Conservation (phyloP, 2,797 vertebrate species). For the Acestrorhynchus altus region DNA sequence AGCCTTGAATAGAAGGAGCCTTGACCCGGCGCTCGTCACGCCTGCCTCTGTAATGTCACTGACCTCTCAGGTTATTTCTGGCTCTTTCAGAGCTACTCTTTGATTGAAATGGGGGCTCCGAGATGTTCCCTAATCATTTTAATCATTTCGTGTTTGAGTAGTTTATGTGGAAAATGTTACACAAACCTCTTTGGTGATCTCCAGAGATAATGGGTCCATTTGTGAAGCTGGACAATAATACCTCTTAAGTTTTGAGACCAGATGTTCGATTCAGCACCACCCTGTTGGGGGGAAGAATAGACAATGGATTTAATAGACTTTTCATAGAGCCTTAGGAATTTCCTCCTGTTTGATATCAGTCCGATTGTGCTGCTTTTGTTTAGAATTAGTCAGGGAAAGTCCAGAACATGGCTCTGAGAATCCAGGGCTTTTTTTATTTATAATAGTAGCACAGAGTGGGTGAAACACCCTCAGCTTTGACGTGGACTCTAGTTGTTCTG, state of each 20-base stretch:
- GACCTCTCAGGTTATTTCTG: conserved; percentile 30
- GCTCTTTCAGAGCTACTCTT: not conserved
- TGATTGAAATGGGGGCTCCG: not conserved
- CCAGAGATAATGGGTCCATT: not conserved
- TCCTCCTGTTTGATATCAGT: not conserved
- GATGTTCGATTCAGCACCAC: not conserved
- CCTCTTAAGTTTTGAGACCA: not conserved
- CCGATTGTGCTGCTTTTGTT: not conserved
- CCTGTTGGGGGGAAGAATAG: not conserved
- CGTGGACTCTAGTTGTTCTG: not conserved
- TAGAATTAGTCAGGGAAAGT: not conserved
- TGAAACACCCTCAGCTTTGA: not conserved
- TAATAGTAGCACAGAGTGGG: not conserved
- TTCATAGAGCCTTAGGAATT: too few relatives aligned
- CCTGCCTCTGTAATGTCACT: not conserved
- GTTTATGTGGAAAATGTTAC: not conserved
- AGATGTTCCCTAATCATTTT: conserved; percentile 1
- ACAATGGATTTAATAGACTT: not conserved
- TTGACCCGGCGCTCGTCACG: conserved; percentile 8
- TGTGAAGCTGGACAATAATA: not conserved
- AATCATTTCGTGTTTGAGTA: not conserved
- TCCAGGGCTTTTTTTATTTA: not conserved
- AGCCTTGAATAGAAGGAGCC: not conserved
- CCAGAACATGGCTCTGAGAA: not conserved
- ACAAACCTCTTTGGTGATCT: not conserved